phyloP scores from a whole-genome alignment of 37 sponge, comb jelly and placozoan genomes.

The Bolinopsis microptera region DNA sequence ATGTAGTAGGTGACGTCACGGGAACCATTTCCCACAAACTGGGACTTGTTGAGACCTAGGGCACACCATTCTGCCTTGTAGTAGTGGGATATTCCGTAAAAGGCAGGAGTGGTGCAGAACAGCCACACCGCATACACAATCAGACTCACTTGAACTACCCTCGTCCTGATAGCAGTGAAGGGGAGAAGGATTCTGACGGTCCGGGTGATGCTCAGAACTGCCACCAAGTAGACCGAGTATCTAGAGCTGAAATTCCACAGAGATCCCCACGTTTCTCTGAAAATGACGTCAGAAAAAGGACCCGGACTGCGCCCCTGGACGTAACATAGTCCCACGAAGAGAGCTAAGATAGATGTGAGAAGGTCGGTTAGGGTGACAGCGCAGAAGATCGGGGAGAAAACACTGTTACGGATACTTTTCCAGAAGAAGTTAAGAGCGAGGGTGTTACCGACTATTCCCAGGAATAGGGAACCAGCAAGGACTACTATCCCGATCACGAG shows the following conservation, averaged over 20 bases:
- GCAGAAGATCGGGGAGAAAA: background rate
- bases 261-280: conserved; percentile 21
- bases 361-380: background rate
- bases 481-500: background rate
- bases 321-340: conserved; percentile 17
- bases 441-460: background rate
- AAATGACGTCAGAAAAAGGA: background rate
- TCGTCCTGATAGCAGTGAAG: background rate
- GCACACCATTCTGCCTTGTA: conserved; percentile 65
- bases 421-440: conserved; percentile 12
- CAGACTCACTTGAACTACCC: background rate
- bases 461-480: background rate
- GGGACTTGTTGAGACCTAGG: conserved; percentile 36
- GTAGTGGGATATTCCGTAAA: conserved; percentile 9
- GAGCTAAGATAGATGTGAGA: background rate
- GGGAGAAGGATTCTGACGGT: conserved; percentile 11
- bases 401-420: background rate
- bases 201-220: conserved; percentile 21
- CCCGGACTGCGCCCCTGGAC: background rate
- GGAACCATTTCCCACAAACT: background rate
- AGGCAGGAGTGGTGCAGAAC: background rate
- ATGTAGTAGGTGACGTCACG: background rate
- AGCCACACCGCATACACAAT: conserved; percentile 16
- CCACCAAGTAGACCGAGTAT: conserved; percentile 4
- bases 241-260: conserved; percentile 34